Conservation (phyloP, 1,140 invertebrate species). For the Dolichoris vasculosae region DNA sequence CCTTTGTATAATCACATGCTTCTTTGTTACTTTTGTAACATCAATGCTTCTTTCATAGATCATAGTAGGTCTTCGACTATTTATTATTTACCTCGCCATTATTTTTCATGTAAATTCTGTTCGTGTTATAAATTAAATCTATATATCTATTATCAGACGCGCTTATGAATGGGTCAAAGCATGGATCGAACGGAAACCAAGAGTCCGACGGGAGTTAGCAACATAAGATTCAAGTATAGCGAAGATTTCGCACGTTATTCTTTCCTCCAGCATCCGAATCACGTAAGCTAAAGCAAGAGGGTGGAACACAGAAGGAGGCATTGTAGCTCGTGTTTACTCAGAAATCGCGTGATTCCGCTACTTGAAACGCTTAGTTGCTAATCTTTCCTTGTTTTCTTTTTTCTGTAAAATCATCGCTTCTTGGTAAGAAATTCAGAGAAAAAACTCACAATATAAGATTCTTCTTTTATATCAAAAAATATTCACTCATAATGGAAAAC, state of each 20-base stretch:
- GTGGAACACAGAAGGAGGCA: too few species aligned
- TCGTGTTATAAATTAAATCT: constrained; percentile 54
- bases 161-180: too few species aligned
- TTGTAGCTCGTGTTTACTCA: constrained; percentile 1
- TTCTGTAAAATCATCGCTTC: too few species aligned
- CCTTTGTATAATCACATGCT: background rate
- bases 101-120: constrained; percentile 47
- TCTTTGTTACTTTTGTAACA: background rate
- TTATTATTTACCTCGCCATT: background rate
- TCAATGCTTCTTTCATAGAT: background rate
- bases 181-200: background rate
- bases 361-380: background rate
- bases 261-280: background rate
- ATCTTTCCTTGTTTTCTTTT: too few species aligned
- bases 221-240: background rate
- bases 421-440: too few species aligned
- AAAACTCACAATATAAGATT: too few species aligned
- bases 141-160: too few species aligned
- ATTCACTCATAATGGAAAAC: too few species aligned
- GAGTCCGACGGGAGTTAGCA: background rate
- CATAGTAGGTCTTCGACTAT: background rate
- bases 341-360: constrained; percentile 29
- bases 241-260: constrained; percentile 20
- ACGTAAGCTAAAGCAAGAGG: background rate
- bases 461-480: too few species aligned